These are phyloP conservation scores for Eospalax fontanierii DNA, from an alignment of 2,797 vertebrate genomes.

Conservation along the genomic window DNA sequence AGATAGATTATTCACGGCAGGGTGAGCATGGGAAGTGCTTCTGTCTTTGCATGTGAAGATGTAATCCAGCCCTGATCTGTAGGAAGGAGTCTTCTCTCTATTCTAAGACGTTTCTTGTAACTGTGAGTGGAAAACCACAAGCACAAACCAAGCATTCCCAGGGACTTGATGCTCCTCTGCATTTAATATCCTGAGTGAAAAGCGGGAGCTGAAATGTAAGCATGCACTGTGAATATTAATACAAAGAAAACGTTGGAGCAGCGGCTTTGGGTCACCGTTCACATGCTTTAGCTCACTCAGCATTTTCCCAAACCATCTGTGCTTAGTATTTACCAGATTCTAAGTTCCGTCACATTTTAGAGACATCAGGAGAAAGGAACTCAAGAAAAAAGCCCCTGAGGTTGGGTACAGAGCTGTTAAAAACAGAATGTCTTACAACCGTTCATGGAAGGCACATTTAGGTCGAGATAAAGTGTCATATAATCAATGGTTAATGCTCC, in stretches of 20 bases:
- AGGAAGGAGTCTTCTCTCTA: background rate
- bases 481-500: background rate
- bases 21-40: background rate
- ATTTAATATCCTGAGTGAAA: slow-evolving; percentile 51
- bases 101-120: background rate
- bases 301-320: slow-evolving; percentile 33
- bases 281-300: slow-evolving; percentile 38
- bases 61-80: background rate
- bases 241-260: background rate
- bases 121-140: background rate
- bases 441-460: background rate
- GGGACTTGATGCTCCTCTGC: background rate
- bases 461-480: background rate
- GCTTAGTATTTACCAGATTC: slow-evolving; percentile 53
- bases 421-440: background rate
- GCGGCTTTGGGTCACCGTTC: slow-evolving; percentile 21
- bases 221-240: slow-evolving; percentile 17
- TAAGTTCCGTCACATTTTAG: slow-evolving; percentile 51
- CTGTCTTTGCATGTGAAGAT: background rate
- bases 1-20: background rate
- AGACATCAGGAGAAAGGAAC: slow-evolving; percentile 14
- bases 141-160: background rate
- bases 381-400: background rate
- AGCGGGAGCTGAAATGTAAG: background rate
- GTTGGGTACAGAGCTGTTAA: background rate